Base-by-base conservation (phyloP, 2,113 vertebrate genomes). In the Erythrocercus mccallii region DNA sequence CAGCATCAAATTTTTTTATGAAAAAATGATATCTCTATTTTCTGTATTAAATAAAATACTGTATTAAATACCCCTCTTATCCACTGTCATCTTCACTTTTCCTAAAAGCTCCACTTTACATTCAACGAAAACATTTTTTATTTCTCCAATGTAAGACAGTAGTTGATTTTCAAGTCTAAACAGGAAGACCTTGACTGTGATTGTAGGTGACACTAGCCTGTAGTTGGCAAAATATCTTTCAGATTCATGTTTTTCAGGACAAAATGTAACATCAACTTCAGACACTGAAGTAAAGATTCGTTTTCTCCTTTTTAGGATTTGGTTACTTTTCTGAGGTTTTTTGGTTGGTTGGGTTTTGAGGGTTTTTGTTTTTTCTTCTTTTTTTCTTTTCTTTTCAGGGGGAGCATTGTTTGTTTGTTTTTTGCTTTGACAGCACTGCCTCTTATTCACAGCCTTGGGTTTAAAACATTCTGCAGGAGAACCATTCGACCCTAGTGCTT, bases 401-500 rank as follows among this genome's bases (percentile, higher is more conserved):
- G 35, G 54, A 15, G 58, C 6, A 14, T n/a, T 35, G 57, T 19
- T 18, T 54, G 33, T 40, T 12, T 15, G 5, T 37, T 77, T 64
- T 62, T 15, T 60, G 20, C 24, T 68, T 56, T 78, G 15, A 23
- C 48, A 91, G 35, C 6, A 58, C 6, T 58, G 28, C 18, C 38
- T 73, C 33, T 94, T 94, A 71, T 84, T 96, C 88, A 86, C 69
- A 78, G 72, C 80, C 76, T 64, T 83, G 45, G 12, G 82, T 97
- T 94, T 81, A 86, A 86, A 93, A 64, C 69, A 57, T 86, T 78
- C 79, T 79, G 31, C 76, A 81, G 72, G 56, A 68, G 76, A 90
- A 92, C 60, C 72, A 88, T 24, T 84, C 65, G 44, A 83, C 31
- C 53, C 80, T 72, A 56, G 68, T 94, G 72, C 42, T 94, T 84